Conservation (phyloP, 2,888 invertebrate genomes). For the Minunthozetes semirufus region DNA sequence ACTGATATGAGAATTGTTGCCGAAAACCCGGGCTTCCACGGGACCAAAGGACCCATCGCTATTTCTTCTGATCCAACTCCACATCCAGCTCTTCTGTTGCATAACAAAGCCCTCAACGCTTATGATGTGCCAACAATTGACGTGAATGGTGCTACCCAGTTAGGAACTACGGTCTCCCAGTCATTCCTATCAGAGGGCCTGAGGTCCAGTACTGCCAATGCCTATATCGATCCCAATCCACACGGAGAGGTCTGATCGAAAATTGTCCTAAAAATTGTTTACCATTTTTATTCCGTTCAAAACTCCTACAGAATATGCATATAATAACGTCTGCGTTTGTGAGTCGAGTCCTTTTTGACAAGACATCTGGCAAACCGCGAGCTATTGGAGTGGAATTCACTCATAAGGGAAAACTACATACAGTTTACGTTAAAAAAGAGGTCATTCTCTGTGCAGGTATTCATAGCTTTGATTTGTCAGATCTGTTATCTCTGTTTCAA, state of each 20-base stretch:
- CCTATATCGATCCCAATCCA: constrained; percentile 20
- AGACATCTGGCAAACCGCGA: not conserved
- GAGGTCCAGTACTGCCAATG: constrained; percentile 20
- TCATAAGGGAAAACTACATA: not conserved
- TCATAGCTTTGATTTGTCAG: too few species aligned
- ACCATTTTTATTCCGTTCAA: not conserved
- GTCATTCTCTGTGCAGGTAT: constrained; percentile 20
- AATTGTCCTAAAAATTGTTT: not conserved
- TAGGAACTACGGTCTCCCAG: not conserved
- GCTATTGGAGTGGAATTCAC: constrained; percentile 4
- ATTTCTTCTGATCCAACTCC: not conserved
- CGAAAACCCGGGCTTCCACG: constrained; percentile 10
- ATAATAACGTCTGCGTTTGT: constrained; percentile 5
- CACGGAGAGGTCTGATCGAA: not conserved
- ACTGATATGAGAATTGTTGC: not conserved
- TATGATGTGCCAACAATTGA: not conserved
- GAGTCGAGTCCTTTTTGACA: not conserved
- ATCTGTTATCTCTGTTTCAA: not conserved
- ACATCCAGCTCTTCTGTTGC: not conserved
- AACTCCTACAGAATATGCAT: not conserved
- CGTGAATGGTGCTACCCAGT: not conserved
- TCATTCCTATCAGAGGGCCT: not conserved
- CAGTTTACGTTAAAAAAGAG: not conserved
- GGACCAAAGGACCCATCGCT: not conserved
- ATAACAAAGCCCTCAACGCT: not conserved